Evolutionary conservation across 1,140 invertebrate species (phyloP), one percentile per base, ranked within the genome.

Genomic region (Gryon sp.): DNA sequence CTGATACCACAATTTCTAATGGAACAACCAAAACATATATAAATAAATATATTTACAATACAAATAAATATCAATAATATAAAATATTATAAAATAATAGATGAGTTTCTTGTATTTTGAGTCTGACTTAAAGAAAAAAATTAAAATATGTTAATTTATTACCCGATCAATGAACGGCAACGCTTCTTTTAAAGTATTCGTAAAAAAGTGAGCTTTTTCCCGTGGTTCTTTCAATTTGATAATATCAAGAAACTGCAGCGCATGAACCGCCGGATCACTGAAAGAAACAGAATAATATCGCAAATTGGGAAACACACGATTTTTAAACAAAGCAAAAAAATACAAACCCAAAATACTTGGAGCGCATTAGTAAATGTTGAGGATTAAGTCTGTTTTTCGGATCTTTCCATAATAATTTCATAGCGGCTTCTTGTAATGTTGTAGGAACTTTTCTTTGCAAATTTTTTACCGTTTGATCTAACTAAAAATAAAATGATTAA

Each of bases 1-100:
- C 86, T 96, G 94, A 89, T 97, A 98, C 92, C 97, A 96, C 11
- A 99, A 89, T 95, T 98, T 98, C 97, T 99, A 90, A 30, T 59
- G 2, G 62, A 55, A 16, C 9, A 45, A 41, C n/a, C 36, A 30
- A 19, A 28, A 66, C 45, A 24, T 36, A n/a, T n/a, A n/a, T 22
- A 19, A 18, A 53, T 14, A 7, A 22, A 0, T 8, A 28, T 40
- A 30, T 43, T 20, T 22, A 43, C n/a, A n/a, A n/a, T n/a, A n/a
- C 15, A 20, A 15, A 11, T 6, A 26, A 5, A n/a, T 1, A 41
- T 20, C 2, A 36, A 34, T 34, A 8, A n/a, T n/a, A n/a, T n/a
- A n/a, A n/a, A n/a, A n/a, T n/a, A n/a, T n/a, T n/a, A n/a, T n/a
- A n/a, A n/a, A n/a, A n/a, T n/a, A n/a, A n/a, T n/a, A n/a, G n/a